A percentile compares a stretch with the other conserved stretches of the same genome.
phyloP scores from a whole-genome alignment of 2,113 vertebrate genomes.

The Argyrosomus japonicus region DNA sequence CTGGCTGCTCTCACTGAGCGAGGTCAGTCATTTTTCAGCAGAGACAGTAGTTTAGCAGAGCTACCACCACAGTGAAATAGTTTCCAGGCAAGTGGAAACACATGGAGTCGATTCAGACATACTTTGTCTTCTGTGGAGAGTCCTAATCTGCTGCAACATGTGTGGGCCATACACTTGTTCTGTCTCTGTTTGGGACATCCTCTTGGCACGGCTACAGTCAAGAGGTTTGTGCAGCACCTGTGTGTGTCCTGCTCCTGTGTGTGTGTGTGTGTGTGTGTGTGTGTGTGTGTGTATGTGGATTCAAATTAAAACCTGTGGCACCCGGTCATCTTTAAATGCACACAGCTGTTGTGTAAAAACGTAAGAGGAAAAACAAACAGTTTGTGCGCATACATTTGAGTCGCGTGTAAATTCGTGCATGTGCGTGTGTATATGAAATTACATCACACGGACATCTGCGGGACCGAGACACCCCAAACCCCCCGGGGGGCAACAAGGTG shows the following conservation, averaged over 20 bases:
- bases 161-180: slow-evolving; percentile 62
- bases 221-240: slow-evolving; percentile 57
- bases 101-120: slow-evolving; percentile 47
- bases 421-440: slow-evolving; percentile 28
- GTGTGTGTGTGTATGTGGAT: slow-evolving; percentile 27
- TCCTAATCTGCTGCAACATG: slow-evolving; percentile 61
- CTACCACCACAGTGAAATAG: slow-evolving; percentile 51
- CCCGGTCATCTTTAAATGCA: slow-evolving; percentile 62
- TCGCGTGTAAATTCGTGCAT: background rate
- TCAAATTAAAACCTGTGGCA: slow-evolving; percentile 39
- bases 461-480: background rate
- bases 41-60: slow-evolving; percentile 24
- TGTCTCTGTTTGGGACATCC: slow-evolving; percentile 41
- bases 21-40: slow-evolving; percentile 27
- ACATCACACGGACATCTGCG: slow-evolving; percentile 38
- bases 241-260: slow-evolving; percentile 27
- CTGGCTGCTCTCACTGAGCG: slow-evolving; percentile 35
- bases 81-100: slow-evolving; percentile 63
- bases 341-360: slow-evolving; percentile 62
- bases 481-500: background rate
- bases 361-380: slow-evolving; percentile 26
- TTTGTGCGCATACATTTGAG: background rate
- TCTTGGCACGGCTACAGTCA: slow-evolving; percentile 73
- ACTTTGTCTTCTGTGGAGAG: slow-evolving; percentile 41
- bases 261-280: background rate